These are phyloP conservation scores for Pantherophis alleghaniensis DNA, from an alignment of 2,797 vertebrate species.

Conservation along the genomic window DNA sequence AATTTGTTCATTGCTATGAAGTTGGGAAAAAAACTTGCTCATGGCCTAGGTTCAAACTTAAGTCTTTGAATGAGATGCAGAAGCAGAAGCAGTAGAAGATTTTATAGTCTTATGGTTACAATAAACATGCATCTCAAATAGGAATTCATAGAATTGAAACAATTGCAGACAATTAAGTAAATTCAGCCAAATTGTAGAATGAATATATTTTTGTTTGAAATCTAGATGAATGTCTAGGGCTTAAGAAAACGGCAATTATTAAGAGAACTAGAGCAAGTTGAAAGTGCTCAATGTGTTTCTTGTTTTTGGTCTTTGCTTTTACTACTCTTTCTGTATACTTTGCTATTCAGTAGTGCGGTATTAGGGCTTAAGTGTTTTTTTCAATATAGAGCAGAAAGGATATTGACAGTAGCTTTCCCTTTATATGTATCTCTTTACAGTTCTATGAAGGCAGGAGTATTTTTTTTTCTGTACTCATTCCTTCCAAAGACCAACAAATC, in stretches of 20 bases:
- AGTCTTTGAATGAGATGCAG: background rate
- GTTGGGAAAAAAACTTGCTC: no score
- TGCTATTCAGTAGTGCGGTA: background rate
- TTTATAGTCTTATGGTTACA: background rate
- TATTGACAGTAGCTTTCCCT: background rate
- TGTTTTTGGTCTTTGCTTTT: background rate
- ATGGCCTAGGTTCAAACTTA: background rate
- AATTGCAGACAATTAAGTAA: background rate
- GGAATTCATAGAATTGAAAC: background rate
- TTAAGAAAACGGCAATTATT: background rate
- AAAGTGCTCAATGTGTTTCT: background rate
- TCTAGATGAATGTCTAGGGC: background rate
- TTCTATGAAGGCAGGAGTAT: rapidly evolving
- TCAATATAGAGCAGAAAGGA: background rate
- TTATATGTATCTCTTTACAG: rapidly evolving
- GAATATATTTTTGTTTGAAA: background rate
- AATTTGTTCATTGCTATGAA: background rate
- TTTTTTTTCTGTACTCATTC: rapidly evolving
- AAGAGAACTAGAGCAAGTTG: background rate
- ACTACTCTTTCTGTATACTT: background rate
- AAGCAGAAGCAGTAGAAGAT: background rate
- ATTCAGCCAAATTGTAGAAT: background rate
- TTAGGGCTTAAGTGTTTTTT: background rate
- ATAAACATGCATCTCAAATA: background rate
- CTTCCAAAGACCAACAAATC: background rate